Evolutionary conservation across 2,888 invertebrate species (phyloP), one percentile per base, ranked within the genome.

Genomic region (Elmis aenea): DNA sequence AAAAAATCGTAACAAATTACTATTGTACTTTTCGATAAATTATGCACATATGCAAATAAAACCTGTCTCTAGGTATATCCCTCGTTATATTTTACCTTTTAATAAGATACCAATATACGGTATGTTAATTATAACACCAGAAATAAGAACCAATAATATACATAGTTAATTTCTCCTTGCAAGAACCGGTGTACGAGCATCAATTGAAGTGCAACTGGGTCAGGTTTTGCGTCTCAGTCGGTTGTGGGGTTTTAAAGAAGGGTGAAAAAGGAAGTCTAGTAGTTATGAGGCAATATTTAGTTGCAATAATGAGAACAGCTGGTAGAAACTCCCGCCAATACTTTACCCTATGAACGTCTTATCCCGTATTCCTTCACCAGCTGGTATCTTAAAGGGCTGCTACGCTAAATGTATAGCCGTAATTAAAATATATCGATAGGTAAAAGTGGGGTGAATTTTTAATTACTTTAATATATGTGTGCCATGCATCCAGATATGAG

Each of bases 361-460:
- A 43, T 43, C 39, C 43, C 36, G 38, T 38, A 38, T 43, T 43
- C 36, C 43, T 43, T 43, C 43, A 43, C 36, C 43, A 43, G 43
- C 43, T 43, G 43, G 39, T 43, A 43, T 43, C 43, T 43, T 39
- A 27, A 36, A 43, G 39, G 43, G 43, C 36, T 43, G 37, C 28
- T 24, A 43, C 43, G 38, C 39, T 43, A 40, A 43, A 43, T 39
- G 43, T 36, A 39, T 43, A 43, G 33, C 26, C 35, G 39, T 43
- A 43, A 43, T 43, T 43, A 43, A 43, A 43, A 43, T 43, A 43
- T 43, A 43, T 43, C 43, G 43, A 43, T 43, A 40, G 43, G 39
- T 40, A 40, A 36, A 28, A 38, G 33, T 39, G 14, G 43, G 43
- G 43, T 43, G 43, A 36, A 43, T 43, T 43, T 29, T 33, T 36